Base-by-base conservation (phyloP, 53 echinoderm and acorn worm species). In the Paracentrotus lividus region DNA sequence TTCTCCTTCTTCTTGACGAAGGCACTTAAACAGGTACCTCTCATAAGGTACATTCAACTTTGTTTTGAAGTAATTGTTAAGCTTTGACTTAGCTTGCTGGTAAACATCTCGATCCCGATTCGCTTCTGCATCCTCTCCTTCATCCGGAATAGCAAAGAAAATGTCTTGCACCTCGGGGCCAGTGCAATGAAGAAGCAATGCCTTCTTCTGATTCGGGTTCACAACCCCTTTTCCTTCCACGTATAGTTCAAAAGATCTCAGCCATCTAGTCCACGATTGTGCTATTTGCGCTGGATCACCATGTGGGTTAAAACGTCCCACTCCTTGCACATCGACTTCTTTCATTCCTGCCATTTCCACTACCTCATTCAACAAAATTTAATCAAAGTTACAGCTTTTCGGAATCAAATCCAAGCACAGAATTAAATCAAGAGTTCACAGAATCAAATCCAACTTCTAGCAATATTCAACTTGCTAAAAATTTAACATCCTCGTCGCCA, bases 151-250 rank as follows among this genome's bases (percentile, higher is more conserved):
- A 20, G 57, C 26, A 43, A 89, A 87, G 77, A 58, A 95, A 49
- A 93, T 90, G 36, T 67, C 93, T 64, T 95, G 85, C 14, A 93
- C 93, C 26, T 93, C 93, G 16, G 64, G 56, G 27, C 90, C 93
- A 24, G 95, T 66, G 36, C 56, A 86, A 47, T 95, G 95, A 51
- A 95, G 42, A 57, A 95, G 29, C 8, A 93, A 44, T 38, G 33
- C 34, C 18, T 72, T 72, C 72, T 56, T 72, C 8, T 72, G 12
- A 4, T 72, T 38, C 72, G 32, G 72, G 38, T 72, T 32, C 38
- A 33, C 38, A 32, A 72, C 72, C 36, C 38, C 32, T 29, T 72
- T 20, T 29, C 36, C 72, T 66, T 33, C 13, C 3, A 34, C 72
- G 33, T 72, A 34, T 9, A 34, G 38, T 33, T 72, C 32, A 32